Evolutionary conservation across 2,888 invertebrate species (phyloP), one percentile per base, ranked within the genome.

Genomic region (Cephus sareptanus): DNA sequence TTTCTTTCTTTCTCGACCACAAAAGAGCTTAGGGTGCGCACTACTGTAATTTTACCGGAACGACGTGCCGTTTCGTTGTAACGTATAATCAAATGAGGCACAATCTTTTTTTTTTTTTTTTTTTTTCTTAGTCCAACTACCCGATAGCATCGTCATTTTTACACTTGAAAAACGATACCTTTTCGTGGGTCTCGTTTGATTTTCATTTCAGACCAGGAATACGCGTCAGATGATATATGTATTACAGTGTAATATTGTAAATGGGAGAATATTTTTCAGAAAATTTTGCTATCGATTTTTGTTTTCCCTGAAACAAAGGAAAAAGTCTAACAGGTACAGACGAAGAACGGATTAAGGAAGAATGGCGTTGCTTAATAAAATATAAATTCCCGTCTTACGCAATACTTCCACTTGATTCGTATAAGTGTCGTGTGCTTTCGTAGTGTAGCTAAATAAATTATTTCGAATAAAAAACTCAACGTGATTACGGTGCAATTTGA

Each of bases 31-130:
- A 77, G 71, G 37, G 79, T 81, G 76, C 81, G 76, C 81, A 84
- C 87, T 86, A 80, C 81, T 83, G 81, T 85, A 85, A 86, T 86
- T 86, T 86, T 81, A 83, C 82, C 81, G 79, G 69, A 77, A 73
- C 76, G 70, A 70, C 76, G 79, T 79, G 78, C 80, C 70, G 76
- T 31, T 79, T 74, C 76, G 76, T 56, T 69, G 77, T 75, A 87
- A 87, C 80, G 82, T 86, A 75, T 82, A 86, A 86, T 86, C 86
- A 85, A 82, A 87, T 75, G 77, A 81, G 82, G 81, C 79, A 82
- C 79, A 82, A 81, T 75, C 79, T 79, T 79, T 81, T 56, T 15
- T 6, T 56, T 4, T 40, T 40, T 23, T 15, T 13, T 15, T 40
- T 40, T 40, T 40, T 37, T 23, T 56, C 9, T 56, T 56, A 79